phyloP scores from a whole-genome alignment of 2,113 vertebrate genomes.

The Acanthochromis polyacanthus region DNA sequence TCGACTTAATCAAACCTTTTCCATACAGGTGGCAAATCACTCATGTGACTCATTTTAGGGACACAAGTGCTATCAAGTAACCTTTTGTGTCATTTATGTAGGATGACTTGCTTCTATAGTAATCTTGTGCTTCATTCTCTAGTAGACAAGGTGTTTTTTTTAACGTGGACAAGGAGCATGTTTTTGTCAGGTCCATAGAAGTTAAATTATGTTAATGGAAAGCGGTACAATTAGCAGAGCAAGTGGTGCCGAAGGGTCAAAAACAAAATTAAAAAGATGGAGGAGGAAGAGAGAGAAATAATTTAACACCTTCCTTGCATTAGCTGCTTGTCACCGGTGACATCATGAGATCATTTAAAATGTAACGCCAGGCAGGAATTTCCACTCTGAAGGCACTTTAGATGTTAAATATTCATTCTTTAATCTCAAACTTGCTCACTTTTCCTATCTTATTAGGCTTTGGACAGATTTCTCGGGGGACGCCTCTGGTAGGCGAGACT shows the following conservation, averaged over 20 bases:
- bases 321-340: constrained; percentile 8
- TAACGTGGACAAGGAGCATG: background rate
- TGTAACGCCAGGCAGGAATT: constrained; percentile 36
- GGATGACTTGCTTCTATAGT: no score
- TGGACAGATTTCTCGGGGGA: constrained; percentile 35
- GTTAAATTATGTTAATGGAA: background rate
- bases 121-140: background rate
- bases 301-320: background rate
- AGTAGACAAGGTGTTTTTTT: background rate
- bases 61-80: no score
- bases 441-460: constrained; percentile 50
- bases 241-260: constrained; percentile 9
- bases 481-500: background rate
- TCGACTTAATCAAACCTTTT: no score
- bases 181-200: background rate
- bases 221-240: background rate
- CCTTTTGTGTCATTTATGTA: no score
- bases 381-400: constrained; percentile 40
- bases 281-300: background rate
- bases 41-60: no score
- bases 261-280: constrained; percentile 2
- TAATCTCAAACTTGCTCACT: constrained; percentile 52
- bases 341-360: constrained; percentile 35
- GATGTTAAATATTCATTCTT: constrained; percentile 67
- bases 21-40: no score